phyloP scores from a whole-genome alignment of 2,888 invertebrate genomes.

The Phragmatobia fuliginosa region DNA sequence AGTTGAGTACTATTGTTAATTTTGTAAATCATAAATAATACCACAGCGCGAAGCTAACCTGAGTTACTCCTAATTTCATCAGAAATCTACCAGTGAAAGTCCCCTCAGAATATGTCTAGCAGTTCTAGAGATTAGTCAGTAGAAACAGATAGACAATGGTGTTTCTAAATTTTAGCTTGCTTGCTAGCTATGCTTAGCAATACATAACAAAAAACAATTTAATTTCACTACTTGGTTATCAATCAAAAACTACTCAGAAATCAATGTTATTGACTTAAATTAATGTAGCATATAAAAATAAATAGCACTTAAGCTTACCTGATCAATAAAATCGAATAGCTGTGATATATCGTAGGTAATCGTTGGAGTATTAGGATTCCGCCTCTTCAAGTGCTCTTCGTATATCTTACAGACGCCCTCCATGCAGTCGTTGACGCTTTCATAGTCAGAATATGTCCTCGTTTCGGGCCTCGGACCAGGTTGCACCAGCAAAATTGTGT shows the following conservation, averaged over 20 bases:
- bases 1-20: no score
- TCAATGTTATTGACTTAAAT: background rate
- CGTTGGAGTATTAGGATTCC: constrained; percentile 97
- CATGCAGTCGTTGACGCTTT: constrained; percentile 99
- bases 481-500: constrained; percentile 98
- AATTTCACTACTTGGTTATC: background rate
- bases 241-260: background rate
- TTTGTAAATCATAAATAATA: no score
- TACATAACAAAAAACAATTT: background rate
- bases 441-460: constrained; percentile 99
- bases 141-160: no score
- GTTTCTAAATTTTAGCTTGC: no score
- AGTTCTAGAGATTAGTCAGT: no score
- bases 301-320: constrained; percentile 75
- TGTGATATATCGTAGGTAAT: constrained; percentile 99
- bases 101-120: no score
- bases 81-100: no score
- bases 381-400: constrained; percentile 98
- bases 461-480: constrained; percentile 97
- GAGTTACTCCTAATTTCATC: no score
- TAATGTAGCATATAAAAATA: background rate
- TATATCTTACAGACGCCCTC: constrained; percentile 99
- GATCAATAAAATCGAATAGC: constrained; percentile 99
- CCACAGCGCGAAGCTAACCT: no score
- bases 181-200: background rate